Percentiles rank a stretch among this genome's conserved stretches.
Conservation (phyloP, 2,113 vertebrate species). For the Phalacrocorax pelagicus region DNA sequence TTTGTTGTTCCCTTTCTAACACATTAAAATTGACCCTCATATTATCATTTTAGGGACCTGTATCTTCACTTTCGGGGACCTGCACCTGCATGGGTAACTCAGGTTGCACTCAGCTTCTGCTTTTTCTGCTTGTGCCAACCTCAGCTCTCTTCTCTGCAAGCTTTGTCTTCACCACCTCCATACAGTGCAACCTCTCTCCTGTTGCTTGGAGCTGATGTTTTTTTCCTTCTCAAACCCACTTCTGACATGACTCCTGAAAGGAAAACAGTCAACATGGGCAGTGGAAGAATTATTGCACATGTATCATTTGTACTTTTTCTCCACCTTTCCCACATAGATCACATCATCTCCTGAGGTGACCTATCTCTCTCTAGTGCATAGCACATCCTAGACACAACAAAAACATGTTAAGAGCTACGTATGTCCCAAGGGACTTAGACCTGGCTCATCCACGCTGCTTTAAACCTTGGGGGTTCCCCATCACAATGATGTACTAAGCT, state of each 20-base stretch:
- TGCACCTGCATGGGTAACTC: background rate
- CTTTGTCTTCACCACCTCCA: background rate
- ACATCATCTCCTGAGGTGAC: background rate
- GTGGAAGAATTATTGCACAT: background rate
- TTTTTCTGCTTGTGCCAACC: background rate
- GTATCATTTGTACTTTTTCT: background rate
- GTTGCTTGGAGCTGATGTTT: background rate
- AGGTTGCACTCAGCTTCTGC: background rate
- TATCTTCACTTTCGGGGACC: background rate
- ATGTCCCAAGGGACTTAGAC: background rate
- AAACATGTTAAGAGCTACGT: background rate
- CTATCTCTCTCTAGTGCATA: background rate
- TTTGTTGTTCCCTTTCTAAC: background rate
- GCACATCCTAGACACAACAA: background rate
- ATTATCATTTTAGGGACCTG: background rate
- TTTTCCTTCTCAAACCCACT: background rate
- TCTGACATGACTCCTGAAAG: background rate
- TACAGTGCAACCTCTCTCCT: background rate
- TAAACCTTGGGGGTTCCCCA: background rate
- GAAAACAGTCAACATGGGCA: background rate
- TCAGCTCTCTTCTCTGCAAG: background rate
- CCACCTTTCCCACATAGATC: background rate
- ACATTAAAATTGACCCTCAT: background rate
- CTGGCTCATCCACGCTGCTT: background rate
- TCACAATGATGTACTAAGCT: rapidly evolving